phyloP scores from a whole-genome alignment of 2,113 vertebrate species.

The Psettodes erumei region DNA sequence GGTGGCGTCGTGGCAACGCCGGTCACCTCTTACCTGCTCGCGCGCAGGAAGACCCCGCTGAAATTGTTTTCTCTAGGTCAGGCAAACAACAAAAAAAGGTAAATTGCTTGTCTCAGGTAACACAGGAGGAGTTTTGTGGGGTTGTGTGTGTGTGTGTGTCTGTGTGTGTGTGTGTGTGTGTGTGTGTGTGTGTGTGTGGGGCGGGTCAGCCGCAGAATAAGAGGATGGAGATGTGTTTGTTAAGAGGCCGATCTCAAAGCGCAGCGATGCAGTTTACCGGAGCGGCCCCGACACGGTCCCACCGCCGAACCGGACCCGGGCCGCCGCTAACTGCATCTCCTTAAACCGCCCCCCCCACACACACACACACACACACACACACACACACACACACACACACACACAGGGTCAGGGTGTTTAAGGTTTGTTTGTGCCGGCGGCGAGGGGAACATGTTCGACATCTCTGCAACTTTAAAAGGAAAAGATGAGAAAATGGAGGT shows the following conservation, averaged over 20 bases:
- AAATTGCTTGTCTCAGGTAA: conserved; percentile 87
- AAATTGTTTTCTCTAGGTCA: conserved; percentile 89
- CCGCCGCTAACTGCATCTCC: conserved; percentile 58
- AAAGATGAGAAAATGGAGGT: background rate
- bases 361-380: no score
- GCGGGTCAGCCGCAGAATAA: conserved; percentile 64
- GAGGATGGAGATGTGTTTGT: conserved; percentile 80
- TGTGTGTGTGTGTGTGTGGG: conserved; percentile 26
- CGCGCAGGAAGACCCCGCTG: conserved; percentile 83
- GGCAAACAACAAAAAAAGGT: conserved; percentile 85
- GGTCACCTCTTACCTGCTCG: conserved; percentile 80
- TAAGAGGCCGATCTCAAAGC: conserved; percentile 80
- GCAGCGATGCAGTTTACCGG: conserved; percentile 47
- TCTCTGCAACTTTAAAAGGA: background rate
- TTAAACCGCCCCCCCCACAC: conserved; percentile 53
- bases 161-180: conserved; percentile 7
- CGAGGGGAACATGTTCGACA: background rate
- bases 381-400: no score
- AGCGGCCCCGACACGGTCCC: conserved; percentile 58
- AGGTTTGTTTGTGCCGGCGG: conserved; percentile 16
- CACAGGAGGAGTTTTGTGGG: conserved; percentile 47
- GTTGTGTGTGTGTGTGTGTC: conserved; percentile 8
- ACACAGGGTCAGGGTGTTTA: conserved; percentile 29
- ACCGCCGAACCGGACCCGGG: conserved; percentile 48
- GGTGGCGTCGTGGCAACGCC: conserved; percentile 74